phyloP scores from a whole-genome alignment of 2,113 vertebrate species.

The Aptenodytes patagonicus region DNA sequence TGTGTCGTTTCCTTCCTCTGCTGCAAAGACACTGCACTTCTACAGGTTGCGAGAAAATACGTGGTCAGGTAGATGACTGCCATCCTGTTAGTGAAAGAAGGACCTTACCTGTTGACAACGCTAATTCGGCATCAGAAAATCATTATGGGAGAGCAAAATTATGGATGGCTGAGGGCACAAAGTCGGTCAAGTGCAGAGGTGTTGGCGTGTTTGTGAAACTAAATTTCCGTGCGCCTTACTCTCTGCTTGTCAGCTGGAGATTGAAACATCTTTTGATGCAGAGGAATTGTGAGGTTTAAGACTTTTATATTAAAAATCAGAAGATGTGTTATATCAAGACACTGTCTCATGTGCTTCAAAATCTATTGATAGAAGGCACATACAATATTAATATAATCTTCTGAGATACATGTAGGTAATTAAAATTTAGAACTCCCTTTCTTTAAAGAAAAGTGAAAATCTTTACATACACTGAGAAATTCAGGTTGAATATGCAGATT shows the following conservation, averaged over 20 bases:
- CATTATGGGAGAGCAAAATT: background rate
- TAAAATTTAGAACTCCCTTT: background rate
- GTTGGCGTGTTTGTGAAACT: background rate
- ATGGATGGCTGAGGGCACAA: background rate
- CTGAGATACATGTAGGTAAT: background rate
- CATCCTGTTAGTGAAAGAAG: background rate
- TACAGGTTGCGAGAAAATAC: background rate
- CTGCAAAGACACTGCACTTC: background rate
- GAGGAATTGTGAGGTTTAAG: background rate
- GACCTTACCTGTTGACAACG: background rate
- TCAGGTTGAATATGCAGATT: background rate
- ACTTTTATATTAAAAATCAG: background rate
- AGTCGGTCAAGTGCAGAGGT: background rate
- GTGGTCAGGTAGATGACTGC: background rate
- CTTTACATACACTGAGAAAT: background rate
- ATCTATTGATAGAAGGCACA: background rate
- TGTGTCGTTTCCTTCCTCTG: background rate
- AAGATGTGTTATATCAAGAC: background rate
- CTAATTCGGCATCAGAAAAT: background rate
- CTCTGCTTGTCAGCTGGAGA: background rate
- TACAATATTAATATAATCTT: background rate
- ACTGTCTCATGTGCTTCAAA: background rate
- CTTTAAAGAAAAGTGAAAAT: background rate
- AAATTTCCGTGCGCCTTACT: background rate
- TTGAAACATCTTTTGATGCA: background rate